Evolutionary conservation across 2,113 vertebrate genomes (phyloP).

Genomic region (Anhinga rufa): DNA sequence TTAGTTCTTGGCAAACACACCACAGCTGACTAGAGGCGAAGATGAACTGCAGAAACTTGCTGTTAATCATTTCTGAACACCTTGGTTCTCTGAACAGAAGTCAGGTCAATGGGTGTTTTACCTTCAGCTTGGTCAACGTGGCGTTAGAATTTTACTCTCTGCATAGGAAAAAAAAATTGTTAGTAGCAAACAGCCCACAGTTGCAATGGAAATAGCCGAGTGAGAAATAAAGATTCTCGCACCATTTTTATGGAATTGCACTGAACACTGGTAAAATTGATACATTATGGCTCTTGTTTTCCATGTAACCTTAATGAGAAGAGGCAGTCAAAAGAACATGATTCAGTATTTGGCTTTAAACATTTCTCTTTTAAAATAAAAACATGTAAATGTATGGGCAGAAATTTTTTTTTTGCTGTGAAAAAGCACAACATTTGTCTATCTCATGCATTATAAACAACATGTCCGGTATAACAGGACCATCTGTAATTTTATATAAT

Average conservation of each 20-base stretch:
- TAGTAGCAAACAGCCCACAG: not conserved
- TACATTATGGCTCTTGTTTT: not conserved
- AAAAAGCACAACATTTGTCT: not conserved
- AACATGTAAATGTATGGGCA: not conserved
- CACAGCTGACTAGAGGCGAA: not conserved
- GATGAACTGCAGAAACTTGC: not conserved
- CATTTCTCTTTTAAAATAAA: not conserved
- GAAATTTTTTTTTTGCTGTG: not conserved
- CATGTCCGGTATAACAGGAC: not conserved
- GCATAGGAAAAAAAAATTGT: not conserved
- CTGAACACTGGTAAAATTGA: not conserved
- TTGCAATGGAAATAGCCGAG: not conserved
- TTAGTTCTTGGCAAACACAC: not conserved
- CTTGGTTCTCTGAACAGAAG: not conserved
- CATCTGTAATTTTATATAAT: not conserved
- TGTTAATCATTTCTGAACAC: not conserved
- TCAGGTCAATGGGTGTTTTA: not conserved
- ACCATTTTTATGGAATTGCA: not conserved
- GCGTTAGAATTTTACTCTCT: not conserved
- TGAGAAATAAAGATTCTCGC: not conserved
- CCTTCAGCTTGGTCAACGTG: not conserved
- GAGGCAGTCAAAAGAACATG: not conserved
- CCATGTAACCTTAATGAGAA: not conserved
- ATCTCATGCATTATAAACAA: not conserved
- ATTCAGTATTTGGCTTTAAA: not conserved